These are phyloP conservation scores for Stegana nigrithorax DNA, from an alignment of 2,888 invertebrate species.

Conservation along the genomic window DNA sequence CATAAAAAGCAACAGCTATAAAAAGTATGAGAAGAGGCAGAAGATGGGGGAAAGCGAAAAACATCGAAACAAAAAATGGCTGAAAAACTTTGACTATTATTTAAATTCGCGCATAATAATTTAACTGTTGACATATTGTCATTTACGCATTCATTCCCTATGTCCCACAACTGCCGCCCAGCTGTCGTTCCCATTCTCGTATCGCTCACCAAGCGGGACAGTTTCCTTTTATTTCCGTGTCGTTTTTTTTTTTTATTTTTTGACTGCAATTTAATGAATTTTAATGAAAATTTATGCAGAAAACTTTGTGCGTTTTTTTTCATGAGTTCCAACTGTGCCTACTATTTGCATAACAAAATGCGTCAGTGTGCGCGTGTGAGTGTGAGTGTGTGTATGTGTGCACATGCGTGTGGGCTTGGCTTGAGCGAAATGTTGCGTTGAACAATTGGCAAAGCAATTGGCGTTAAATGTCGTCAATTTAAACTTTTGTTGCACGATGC, in stretches of 20 bases:
- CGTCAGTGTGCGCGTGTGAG: background rate
- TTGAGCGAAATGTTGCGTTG: too few relatives aligned
- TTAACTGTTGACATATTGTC: constrained; percentile 56
- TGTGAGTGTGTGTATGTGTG: background rate
- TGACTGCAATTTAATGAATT: constrained; percentile 49
- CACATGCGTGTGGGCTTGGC: too few relatives aligned
- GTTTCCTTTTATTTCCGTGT: constrained; percentile 18
- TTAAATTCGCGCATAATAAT: constrained; percentile 49
- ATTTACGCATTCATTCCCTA: constrained; percentile 29
- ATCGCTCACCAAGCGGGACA: too few relatives aligned
- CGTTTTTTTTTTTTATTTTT: constrained; percentile 7
- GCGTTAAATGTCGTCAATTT: constrained; percentile 45
- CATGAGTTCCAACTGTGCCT: background rate
- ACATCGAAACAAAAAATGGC: background rate
- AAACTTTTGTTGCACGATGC: constrained; percentile 39
- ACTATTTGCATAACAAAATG: background rate
- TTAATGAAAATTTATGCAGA: constrained; percentile 49
- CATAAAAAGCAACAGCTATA: constrained; percentile 4
- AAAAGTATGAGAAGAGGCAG: too few relatives aligned
- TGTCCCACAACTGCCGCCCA: too few relatives aligned
- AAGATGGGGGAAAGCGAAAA: too few relatives aligned
- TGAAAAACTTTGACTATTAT: constrained; percentile 46
- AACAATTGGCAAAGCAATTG: constrained; percentile 38
- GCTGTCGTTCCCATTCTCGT: too few relatives aligned
- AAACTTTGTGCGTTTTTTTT: background rate